phyloP scores from a whole-genome alignment of 2,888 invertebrate genomes.

The Euplexia lucipara region DNA sequence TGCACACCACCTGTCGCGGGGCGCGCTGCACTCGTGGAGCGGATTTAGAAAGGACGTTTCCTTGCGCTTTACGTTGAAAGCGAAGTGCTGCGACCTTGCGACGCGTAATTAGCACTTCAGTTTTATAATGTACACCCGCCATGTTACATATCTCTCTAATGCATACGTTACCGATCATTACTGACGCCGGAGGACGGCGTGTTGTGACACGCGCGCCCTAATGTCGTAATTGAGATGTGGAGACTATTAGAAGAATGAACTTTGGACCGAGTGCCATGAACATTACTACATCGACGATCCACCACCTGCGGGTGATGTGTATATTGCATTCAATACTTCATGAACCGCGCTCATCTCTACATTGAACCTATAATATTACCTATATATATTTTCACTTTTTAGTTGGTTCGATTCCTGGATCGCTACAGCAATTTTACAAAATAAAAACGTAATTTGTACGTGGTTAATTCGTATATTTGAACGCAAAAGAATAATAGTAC shows the following conservation, averaged over 20 bases:
- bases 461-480: too few species aligned
- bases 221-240: not conserved
- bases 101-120: slow-evolving; percentile 35
- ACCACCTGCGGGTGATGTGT: too few species aligned
- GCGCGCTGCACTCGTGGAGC: not conserved
- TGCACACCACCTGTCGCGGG: not conserved
- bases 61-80: slow-evolving; percentile 33
- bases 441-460: too few species aligned
- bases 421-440: too few species aligned
- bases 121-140: slow-evolving; percentile 13
- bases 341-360: too few species aligned
- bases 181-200: slow-evolving; percentile 2
- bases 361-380: too few species aligned
- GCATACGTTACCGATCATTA: slow-evolving; percentile 22
- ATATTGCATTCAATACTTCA: too few species aligned
- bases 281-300: not conserved
- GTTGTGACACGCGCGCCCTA: slow-evolving; percentile 17
- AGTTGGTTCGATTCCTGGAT: too few species aligned
- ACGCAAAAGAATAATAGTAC: too few species aligned
- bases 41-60: slow-evolving; percentile 61
- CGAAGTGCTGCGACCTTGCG: slow-evolving; percentile 46
- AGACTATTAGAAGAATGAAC: not conserved
- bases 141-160: slow-evolving; percentile 23
- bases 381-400: too few species aligned
- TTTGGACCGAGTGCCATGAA: too few species aligned